phyloP scores from a whole-genome alignment of 2,113 vertebrate genomes.

The Melierax canorus region DNA sequence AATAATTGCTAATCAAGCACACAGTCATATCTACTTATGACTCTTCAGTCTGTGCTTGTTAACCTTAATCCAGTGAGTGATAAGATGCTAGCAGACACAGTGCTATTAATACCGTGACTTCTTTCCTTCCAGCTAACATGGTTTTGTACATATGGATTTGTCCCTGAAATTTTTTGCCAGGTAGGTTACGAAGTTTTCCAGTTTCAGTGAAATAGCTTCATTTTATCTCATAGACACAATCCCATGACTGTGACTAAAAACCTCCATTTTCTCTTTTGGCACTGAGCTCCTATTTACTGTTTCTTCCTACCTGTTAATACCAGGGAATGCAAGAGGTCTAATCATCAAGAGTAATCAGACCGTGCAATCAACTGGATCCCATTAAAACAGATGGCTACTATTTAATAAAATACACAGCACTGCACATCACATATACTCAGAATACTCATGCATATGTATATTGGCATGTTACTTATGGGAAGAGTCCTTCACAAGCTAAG shows the following conservation, averaged over 20 bases:
- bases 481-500: background rate
- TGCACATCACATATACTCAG: background rate
- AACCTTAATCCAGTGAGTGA: slow-evolving; percentile 43
- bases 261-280: background rate
- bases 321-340: background rate
- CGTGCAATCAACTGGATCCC: background rate
- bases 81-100: background rate
- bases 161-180: background rate
- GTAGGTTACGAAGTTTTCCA: background rate
- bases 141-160: background rate
- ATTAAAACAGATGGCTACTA: background rate
- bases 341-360: background rate
- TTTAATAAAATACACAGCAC: background rate
- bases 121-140: background rate
- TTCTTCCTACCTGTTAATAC: background rate
- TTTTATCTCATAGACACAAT: background rate
- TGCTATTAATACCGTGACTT: slow-evolving; percentile 26
- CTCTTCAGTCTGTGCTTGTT: background rate
- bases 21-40: background rate
- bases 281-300: background rate
- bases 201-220: background rate
- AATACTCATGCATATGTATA: background rate
- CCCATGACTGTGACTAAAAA: background rate
- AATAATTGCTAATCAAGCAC: slow-evolving; percentile 20
- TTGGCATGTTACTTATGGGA: background rate